These are phyloP conservation scores for Penaeus vannamei DNA, from an alignment of 1,140 invertebrate genomes.

Conservation along the genomic window DNA sequence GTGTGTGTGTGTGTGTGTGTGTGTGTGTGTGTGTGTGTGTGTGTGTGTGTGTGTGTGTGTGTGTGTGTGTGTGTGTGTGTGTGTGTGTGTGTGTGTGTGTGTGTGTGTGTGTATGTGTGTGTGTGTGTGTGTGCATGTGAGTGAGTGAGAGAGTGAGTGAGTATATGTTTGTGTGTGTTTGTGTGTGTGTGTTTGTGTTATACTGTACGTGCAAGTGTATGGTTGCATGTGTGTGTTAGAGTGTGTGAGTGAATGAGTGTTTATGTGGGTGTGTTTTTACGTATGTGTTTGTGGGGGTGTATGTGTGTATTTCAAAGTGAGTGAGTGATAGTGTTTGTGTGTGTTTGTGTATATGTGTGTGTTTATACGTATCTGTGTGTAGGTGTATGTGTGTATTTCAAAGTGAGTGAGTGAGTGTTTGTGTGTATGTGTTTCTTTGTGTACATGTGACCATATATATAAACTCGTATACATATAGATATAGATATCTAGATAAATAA, in stretches of 20 bases:
- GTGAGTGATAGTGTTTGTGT: not conserved
- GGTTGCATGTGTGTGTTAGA: not conserved
- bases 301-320: slow-evolving; percentile 13
- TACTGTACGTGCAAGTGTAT: not conserved
- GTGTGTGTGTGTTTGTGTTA: too few relatives aligned
- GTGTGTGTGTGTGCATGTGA: slow-evolving; percentile 3
- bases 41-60: slow-evolving; percentile 6
- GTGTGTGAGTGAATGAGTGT: not conserved
- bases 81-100: slow-evolving; percentile 11
- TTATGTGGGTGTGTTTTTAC: not conserved
- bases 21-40: slow-evolving; percentile 11
- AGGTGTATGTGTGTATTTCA: too few relatives aligned
- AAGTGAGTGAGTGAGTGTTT: too few relatives aligned
- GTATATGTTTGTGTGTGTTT: too few relatives aligned
- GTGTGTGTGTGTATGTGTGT: not conserved
- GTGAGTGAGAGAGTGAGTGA: too few relatives aligned
- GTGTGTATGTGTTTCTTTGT: too few relatives aligned
- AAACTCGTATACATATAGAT: too few relatives aligned
- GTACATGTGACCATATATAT: too few relatives aligned
- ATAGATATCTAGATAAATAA: too few relatives aligned
- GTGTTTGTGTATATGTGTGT: too few relatives aligned
- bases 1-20: slow-evolving; percentile 11
- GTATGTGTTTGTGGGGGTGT: not conserved
- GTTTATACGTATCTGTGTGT: too few relatives aligned
- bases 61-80: slow-evolving; percentile 11